Evolutionary conservation across 1,140 invertebrate species (phyloP), one percentile per base, ranked within the genome.

Genomic region (fruit fly (Drosophila melanogaster)): DNA sequence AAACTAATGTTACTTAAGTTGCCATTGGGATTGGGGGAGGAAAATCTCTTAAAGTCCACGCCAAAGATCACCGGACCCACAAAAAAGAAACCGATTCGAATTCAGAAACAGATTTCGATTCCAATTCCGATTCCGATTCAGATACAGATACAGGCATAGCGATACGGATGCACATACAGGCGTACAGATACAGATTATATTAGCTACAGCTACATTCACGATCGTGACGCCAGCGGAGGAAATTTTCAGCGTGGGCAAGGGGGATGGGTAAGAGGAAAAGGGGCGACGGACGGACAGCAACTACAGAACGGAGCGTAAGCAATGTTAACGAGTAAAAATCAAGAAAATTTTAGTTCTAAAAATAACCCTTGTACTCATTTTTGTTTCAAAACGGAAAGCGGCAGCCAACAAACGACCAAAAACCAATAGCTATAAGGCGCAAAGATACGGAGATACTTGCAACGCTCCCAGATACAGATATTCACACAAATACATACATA

Each of bases 281-380:
- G 26, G 24, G 24, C 24, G 19, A 46, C 14, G 30, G 49, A 54
- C 19, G 19, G 35, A 65, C 76, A 61, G 59, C 76, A 72, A 76
- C 80, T 71, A 65, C 73, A 81, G 57, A 78, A 86, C 81, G 78
- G 58, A 87, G 78, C 78, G 74, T 81, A 81, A 78, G 84, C 75
- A 87, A 89, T 87, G 75, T 86, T 86, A 86, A 79, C 83, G 83
- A 86, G 79, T 89, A 89, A 87, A 84, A 73, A 83, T 77, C 75
- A 79, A 83, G 75, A 86, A 83, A 78, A 87, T 81, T 78, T 87
- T 86, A 78, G 77, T 86, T 87, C 83, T 87, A 87, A 83, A 87
- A 87, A 87, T 87, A 87, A 87, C 83, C 55, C 43, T 69, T 86
- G 83, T 87, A 87, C 83, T 87, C 83, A 87, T 87, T 87, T 87